A percentile compares a stretch with the other conserved stretches of the same genome.
Evolutionary conservation across 2,113 vertebrate genomes (phyloP).

Genomic region (Dolichallabes microphthalmus): DNA sequence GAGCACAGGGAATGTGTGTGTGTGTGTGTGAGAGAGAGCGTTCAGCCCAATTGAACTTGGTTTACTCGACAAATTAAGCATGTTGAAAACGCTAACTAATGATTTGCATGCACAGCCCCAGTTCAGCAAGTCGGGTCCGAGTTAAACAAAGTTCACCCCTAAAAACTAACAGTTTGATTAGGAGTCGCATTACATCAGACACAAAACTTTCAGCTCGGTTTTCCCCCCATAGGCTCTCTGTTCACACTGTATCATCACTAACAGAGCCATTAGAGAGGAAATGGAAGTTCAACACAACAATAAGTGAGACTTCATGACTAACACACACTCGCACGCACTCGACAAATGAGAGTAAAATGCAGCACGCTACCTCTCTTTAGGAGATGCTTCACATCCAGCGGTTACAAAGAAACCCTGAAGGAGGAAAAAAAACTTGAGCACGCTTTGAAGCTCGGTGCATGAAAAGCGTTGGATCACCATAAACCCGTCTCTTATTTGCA

Average conservation of each 20-base stretch:
- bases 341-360: conserved; percentile 8
- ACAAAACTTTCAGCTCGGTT: conserved; percentile 64
- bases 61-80: conserved; percentile 25
- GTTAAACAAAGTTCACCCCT: conserved; percentile 52
- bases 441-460: conserved; percentile 76
- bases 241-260: conserved; percentile 45
- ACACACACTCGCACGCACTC: not conserved
- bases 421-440: conserved; percentile 77
- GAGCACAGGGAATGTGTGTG: not conserved
- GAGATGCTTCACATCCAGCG: conserved; percentile 74
- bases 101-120: conserved; percentile 24
- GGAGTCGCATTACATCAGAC: conserved; percentile 61
- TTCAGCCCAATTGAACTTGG: conserved; percentile 1
- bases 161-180: conserved; percentile 54
- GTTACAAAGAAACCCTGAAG: conserved; percentile 70
- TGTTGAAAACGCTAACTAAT: conserved; percentile 24
- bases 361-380: conserved; percentile 73
- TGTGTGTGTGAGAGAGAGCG: not conserved
- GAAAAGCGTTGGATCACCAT: conserved; percentile 72
- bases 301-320: conserved; percentile 39
- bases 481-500: conserved; percentile 70
- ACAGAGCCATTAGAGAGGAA: conserved; percentile 69
- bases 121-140: not conserved
- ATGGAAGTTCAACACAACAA: conserved; percentile 64
- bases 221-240: conserved; percentile 58